Percentiles rank a stretch among this genome's conserved stretches.
These are phyloP conservation scores for Tadarida brasiliensis DNA, from an alignment of 2,797 vertebrate species.

Conservation along the genomic window DNA sequence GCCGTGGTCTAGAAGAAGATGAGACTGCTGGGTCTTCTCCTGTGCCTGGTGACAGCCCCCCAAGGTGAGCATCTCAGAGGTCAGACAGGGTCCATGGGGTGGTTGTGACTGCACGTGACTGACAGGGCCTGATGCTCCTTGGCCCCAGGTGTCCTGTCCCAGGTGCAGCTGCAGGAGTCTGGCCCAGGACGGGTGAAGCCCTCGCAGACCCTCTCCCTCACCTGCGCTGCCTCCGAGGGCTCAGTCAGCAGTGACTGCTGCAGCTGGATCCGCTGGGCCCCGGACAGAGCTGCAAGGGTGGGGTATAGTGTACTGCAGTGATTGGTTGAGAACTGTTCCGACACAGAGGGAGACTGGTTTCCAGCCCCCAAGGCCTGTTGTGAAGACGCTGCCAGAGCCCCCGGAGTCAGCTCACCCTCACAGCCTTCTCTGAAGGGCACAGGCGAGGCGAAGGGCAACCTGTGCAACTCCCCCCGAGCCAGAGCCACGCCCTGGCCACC, in stretches of 20 bases:
- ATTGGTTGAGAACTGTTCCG: background rate
- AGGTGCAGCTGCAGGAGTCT: background rate
- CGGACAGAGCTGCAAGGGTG: background rate
- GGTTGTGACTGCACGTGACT: background rate
- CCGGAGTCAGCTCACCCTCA: fast-evolving
- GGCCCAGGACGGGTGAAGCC: background rate
- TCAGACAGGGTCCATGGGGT: background rate
- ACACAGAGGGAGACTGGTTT: background rate
- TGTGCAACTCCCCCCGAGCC: fast-evolving
- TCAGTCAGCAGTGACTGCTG: background rate
- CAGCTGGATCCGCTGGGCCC: background rate
- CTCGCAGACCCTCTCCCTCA: background rate
- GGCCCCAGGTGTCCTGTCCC: background rate
- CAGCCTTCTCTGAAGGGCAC: background rate
- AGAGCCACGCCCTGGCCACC: fast-evolving
- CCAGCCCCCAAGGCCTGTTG: background rate
- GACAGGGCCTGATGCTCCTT: background rate
- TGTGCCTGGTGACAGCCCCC: background rate
- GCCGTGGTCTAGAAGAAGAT: background rate
- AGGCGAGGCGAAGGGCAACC: too few relatives aligned
- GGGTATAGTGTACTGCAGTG: background rate
- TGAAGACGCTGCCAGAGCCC: background rate
- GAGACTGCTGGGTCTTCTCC: background rate
- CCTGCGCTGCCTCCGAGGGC: slow-evolving; percentile 1
- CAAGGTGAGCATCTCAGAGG: background rate